Evolutionary conservation across 2,113 vertebrate species (phyloP).

Genomic region (Leptodactylus fuscus): DNA sequence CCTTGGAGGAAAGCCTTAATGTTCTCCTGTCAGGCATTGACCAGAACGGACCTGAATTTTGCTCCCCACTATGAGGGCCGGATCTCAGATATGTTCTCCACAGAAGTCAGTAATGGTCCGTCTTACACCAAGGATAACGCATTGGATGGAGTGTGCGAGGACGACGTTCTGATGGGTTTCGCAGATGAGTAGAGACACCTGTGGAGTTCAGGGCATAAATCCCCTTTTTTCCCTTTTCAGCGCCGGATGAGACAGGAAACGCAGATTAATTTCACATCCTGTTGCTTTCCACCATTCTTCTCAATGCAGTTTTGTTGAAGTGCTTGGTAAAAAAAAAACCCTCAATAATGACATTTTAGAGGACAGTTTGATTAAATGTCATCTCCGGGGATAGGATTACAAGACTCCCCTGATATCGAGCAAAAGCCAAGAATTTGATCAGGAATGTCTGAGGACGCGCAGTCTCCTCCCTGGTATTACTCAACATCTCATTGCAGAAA

Average conservation of each 20-base stretch:
- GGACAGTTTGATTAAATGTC: not conserved
- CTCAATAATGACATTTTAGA: not conserved
- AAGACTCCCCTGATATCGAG: constrained; percentile 17
- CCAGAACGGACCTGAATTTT: not conserved
- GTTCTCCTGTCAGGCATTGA: not conserved
- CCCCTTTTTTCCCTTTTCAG: not conserved
- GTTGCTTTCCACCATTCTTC: not conserved
- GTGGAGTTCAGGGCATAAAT: constrained; percentile 16
- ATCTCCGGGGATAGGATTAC: constrained; percentile 21
- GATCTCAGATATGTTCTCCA: not conserved
- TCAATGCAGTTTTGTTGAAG: constrained; percentile 5
- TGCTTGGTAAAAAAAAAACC: not conserved
- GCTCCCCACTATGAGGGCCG: not conserved
- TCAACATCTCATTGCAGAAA: not conserved
- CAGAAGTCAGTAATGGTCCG: not conserved
- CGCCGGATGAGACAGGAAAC: not conserved
- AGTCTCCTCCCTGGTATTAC: constrained; percentile 20
- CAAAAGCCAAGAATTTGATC: constrained; percentile 36
- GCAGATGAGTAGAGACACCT: constrained; percentile 14
- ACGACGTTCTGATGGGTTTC: not conserved
- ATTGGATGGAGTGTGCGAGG: not conserved
- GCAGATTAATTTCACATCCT: constrained; percentile 28
- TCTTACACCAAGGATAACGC: not conserved
- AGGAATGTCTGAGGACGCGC: constrained; percentile 23
- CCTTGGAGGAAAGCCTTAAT: not conserved